Base-by-base conservation (phyloP, 2,888 invertebrate species). In the Leucoptera coffeella region DNA sequence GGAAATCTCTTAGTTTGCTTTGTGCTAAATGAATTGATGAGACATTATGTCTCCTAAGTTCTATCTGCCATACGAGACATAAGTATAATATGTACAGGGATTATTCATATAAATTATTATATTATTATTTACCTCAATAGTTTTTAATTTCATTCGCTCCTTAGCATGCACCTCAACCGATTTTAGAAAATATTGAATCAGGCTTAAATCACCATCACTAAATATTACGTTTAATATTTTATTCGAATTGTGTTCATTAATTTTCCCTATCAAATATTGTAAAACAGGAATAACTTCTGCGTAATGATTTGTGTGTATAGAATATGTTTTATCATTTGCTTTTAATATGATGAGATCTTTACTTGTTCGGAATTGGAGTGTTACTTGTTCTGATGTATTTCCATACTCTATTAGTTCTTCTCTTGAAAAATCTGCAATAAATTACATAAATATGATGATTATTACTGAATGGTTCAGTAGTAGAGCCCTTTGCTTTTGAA, bases 291-390 rank as follows among this genome's bases (percentile, higher is more conserved):
- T 77, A 35, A 88, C 61, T 26, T 80, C 5, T n/a, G n/a, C n/a
- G n/a, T 80, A 74, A 26, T 77, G 75, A 39, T 81, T 78, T 17
- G 82, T 78, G 57, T 87, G 86, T 19, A 90, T 44, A 21, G 80
- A 61, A 51, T 88, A 90, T 28, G 81, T 61, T 40, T 82, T 77
- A 8, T 38, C 38, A 6, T 35, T 33, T 4, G 38, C 32, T 38
- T 37, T 51, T n/a, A 67, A 24, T 2, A 50, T 54, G 3, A 59
- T 42, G 4, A 37, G 40, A 30, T 45, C 47, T 29, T 58, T 54
- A 13, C 50, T 53, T 12, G 51, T 48, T 35, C 53, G 45, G 30
- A 58, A 57, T 15, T 34, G 32, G 29, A 62, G 51, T 11, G 56
- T 50, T 23, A 60, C 30, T 1, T 28, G 25, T 25, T 47, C 37